These are phyloP conservation scores for Cacatua alba DNA, from an alignment of 2,113 vertebrate species.

Conservation along the genomic window DNA sequence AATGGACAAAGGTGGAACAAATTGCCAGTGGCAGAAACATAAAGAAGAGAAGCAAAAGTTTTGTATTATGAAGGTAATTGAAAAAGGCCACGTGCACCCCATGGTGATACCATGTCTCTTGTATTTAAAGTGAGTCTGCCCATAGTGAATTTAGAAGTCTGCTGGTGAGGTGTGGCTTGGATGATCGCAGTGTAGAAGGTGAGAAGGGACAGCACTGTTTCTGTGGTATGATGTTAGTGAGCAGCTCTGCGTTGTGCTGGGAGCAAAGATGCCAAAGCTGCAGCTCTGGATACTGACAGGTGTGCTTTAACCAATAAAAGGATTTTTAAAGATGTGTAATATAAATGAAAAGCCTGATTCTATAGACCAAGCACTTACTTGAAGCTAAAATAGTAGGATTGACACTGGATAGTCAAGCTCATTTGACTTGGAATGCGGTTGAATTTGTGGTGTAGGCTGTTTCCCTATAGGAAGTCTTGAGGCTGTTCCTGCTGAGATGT, in stretches of 20 bases:
- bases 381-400: background rate
- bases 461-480: background rate
- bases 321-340: background rate
- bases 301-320: background rate
- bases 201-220: background rate
- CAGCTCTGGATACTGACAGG: background rate
- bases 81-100: background rate
- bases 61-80: background rate
- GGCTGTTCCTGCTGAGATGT: background rate
- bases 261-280: background rate
- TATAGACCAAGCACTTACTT: background rate
- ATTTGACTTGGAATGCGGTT: background rate
- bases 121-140: background rate
- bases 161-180: constrained; percentile 1
- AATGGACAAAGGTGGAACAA: constrained; percentile 46
- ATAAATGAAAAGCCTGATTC: background rate
- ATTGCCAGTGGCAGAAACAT: constrained; percentile 41
- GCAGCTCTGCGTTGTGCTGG: background rate
- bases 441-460: background rate
- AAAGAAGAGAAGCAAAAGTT: constrained; percentile 24
- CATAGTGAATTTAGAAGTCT: background rate
- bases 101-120: background rate
- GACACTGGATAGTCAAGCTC: background rate
- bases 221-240: background rate
- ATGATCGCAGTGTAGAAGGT: background rate